Conservation (phyloP, 2,797 vertebrate genomes). For the Lates japonicus region DNA sequence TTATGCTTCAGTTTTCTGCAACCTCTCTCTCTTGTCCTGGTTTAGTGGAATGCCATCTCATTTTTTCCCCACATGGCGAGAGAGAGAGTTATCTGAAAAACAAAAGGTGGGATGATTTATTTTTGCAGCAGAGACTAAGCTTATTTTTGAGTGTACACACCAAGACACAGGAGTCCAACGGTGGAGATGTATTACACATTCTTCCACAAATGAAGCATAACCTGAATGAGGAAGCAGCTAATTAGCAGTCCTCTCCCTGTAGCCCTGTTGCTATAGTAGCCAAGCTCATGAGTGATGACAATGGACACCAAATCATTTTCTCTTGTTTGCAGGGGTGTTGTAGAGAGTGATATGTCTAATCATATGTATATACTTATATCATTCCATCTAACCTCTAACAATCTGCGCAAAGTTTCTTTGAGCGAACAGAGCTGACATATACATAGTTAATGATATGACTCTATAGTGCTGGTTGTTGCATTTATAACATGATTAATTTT, state of each 20-base stretch:
- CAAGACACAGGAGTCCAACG: constrained; percentile 2
- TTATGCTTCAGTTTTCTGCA: constrained; percentile 1
- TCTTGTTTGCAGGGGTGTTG: constrained; percentile 25
- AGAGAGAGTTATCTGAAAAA: constrained; percentile 66
- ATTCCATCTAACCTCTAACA: neutral
- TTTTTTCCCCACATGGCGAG: constrained; percentile 63
- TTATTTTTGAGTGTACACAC: constrained; percentile 12
- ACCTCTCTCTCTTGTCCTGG: constrained; percentile 1
- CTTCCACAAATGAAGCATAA: constrained; percentile 37
- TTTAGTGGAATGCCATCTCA: constrained; percentile 52
- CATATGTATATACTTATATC: neutral
- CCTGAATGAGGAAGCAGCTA: constrained; percentile 59
- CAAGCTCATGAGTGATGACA: constrained; percentile 54
- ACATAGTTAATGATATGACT: neutral
- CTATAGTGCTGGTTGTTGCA: neutral
- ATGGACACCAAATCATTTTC: constrained; percentile 40
- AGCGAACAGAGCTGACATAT: neutral
- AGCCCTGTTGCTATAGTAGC: constrained; percentile 76
- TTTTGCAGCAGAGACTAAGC: constrained; percentile 21
- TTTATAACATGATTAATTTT: neutral
- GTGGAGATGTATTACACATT: constrained; percentile 40
- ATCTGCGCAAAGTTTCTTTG: neutral
- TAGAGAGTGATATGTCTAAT: neutral
- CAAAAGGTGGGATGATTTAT: constrained; percentile 25
- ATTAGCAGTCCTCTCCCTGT: constrained; percentile 63